These are phyloP conservation scores for Chalcis sispes DNA, from an alignment of 2,888 invertebrate genomes.

Conservation along the genomic window DNA sequence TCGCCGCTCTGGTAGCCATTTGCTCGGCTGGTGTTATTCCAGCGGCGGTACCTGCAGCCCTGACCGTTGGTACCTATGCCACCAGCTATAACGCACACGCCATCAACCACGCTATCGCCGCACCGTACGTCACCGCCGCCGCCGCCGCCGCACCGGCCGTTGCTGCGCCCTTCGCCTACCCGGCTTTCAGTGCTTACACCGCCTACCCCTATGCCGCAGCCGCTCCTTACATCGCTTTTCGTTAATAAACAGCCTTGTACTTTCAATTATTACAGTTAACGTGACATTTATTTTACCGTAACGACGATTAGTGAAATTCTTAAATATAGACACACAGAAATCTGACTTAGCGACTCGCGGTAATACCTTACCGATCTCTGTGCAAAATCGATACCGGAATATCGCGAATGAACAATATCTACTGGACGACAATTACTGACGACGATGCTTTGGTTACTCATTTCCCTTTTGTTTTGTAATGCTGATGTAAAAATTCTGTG, in stretches of 20 bases:
- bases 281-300: background rate
- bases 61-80: constrained; percentile 84
- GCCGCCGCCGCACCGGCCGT: constrained; percentile 68
- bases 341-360: too few relatives aligned
- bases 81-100: constrained; percentile 86
- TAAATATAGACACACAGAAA: too few relatives aligned
- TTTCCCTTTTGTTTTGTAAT: too few relatives aligned
- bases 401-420: too few relatives aligned
- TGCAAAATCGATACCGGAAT: too few relatives aligned
- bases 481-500: too few relatives aligned
- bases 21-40: constrained; percentile 68
- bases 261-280: background rate
- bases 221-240: constrained; percentile 61
- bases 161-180: constrained; percentile 62
- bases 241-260: too few relatives aligned
- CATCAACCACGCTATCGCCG: constrained; percentile 85
- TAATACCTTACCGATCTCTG: too few relatives aligned
- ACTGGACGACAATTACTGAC: too few relatives aligned
- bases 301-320: too few relatives aligned
- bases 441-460: too few relatives aligned
- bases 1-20: constrained; percentile 68
- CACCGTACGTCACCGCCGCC: constrained; percentile 79
- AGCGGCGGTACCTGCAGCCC: constrained; percentile 76
- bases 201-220: constrained; percentile 64
- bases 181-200: constrained; percentile 60